Percentiles rank a stretch among this genome's conserved stretches.
These are phyloP conservation scores for Pollenia labialis DNA, from an alignment of 2,888 invertebrate species.

Conservation along the genomic window DNA sequence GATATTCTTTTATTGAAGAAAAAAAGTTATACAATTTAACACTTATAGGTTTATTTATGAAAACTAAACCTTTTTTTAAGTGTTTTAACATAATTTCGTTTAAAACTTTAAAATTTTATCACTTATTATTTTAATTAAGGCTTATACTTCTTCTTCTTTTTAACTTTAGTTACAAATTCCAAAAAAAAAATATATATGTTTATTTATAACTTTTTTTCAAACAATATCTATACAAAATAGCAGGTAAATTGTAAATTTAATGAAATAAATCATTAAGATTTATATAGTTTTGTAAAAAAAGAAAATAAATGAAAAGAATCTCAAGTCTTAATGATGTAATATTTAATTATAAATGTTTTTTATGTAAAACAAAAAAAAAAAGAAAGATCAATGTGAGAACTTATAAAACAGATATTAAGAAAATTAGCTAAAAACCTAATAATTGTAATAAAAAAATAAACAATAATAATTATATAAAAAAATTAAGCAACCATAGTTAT, in stretches of 20 bases:
- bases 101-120: not conserved
- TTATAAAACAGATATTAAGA: constrained; percentile 48
- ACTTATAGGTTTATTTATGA: not conserved
- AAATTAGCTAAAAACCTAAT: constrained; percentile 59
- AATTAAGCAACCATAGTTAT: constrained; percentile 54
- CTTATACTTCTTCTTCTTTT: not conserved
- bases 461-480: constrained; percentile 52
- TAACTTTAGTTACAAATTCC: not conserved
- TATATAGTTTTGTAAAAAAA: constrained; percentile 70
- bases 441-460: constrained; percentile 66
- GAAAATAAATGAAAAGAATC: constrained; percentile 61
- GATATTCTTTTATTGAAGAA: constrained; percentile 18
- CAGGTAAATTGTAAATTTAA: constrained; percentile 54
- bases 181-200: not conserved
- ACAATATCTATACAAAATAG: constrained; percentile 44
- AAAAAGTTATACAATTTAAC: not conserved
- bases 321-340: constrained; percentile 52
- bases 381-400: constrained; percentile 66
- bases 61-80: constrained; percentile 1
- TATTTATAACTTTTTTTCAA: constrained; percentile 11
- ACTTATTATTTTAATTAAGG: constrained; percentile 20
- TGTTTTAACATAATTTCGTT: constrained; percentile 14
- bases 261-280: constrained; percentile 57
- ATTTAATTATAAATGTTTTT: constrained; percentile 68
- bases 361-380: constrained; percentile 61